Conservation (phyloP, 2,888 invertebrate genomes). For the Oxyscelio sp. region DNA sequence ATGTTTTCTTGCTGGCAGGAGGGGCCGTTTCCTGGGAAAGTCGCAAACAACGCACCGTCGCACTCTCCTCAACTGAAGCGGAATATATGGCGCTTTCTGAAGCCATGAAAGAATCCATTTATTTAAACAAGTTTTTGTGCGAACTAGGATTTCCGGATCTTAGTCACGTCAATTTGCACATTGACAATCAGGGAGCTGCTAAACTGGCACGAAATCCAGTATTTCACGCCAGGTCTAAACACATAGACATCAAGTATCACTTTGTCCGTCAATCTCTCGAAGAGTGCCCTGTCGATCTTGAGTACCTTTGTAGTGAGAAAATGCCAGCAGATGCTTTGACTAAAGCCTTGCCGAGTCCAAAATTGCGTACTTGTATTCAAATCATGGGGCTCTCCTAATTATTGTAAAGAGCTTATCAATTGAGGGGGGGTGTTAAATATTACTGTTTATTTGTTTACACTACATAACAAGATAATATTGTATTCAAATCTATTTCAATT, state of each 20-base stretch:
- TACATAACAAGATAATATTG: too few species aligned
- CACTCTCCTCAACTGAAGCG: too few species aligned
- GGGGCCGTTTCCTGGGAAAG: not conserved
- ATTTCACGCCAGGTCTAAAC: not conserved
- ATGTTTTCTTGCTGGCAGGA: not conserved
- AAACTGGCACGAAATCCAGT: not conserved
- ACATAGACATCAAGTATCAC: not conserved
- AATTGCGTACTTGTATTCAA: not conserved
- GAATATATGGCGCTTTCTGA: not conserved
- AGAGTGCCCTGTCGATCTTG: not conserved
- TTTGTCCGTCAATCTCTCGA: not conserved
- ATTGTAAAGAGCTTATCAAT: not conserved
- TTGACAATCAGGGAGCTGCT: not conserved
- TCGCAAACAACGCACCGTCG: not conserved
- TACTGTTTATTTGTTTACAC: too few species aligned
- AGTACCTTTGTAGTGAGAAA: not conserved
- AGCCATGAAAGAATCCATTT: not conserved
- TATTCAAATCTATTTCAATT: too few species aligned
- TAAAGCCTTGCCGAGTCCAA: not conserved
- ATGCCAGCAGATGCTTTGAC: slow-evolving; percentile 1
- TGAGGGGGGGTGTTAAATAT: slow-evolving; percentile 6
- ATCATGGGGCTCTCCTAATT: not conserved
- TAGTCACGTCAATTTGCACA: not conserved
- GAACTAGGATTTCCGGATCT: not conserved
- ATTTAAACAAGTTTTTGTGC: not conserved